Conservation (phyloP, 53 echinoderm and acorn worm genomes). For the Astropecten irregularis region DNA sequence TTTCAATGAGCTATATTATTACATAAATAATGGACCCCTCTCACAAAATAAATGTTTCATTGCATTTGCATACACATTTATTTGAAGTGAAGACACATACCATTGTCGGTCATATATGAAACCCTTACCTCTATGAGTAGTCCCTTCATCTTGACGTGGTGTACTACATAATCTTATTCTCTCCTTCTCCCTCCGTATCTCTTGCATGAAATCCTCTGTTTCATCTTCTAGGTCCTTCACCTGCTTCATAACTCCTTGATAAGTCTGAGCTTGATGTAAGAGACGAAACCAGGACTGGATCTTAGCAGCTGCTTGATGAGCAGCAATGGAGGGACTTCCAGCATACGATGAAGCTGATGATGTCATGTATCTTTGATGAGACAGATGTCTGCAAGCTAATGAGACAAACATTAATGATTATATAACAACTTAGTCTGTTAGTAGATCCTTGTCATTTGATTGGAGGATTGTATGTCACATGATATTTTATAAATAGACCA, state of each 20-base stretch:
- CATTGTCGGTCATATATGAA: too few relatives aligned
- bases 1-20: too few relatives aligned
- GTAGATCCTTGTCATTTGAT: too few relatives aligned
- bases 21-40: too few relatives aligned
- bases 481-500: too few relatives aligned
- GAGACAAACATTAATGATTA: too few relatives aligned
- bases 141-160: conserved; percentile 5
- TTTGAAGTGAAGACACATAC: too few relatives aligned
- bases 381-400: too few relatives aligned
- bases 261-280: background rate
- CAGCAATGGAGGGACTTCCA: background rate
- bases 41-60: too few relatives aligned
- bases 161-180: conserved; percentile 17
- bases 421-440: too few relatives aligned
- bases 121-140: background rate
- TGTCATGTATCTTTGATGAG: too few relatives aligned
- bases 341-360: background rate
- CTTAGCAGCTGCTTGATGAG: conserved; percentile 10
- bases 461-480: too few relatives aligned
- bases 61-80: background rate
- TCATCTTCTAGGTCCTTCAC: conserved; percentile 11
- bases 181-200: conserved; percentile 33
- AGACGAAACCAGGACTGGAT: conserved; percentile 48
- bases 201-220: conserved; percentile 36
- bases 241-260: conserved; percentile 1